Evolutionary conservation across 2,113 vertebrate genomes (phyloP).

Genomic region (Turnix velox): DNA sequence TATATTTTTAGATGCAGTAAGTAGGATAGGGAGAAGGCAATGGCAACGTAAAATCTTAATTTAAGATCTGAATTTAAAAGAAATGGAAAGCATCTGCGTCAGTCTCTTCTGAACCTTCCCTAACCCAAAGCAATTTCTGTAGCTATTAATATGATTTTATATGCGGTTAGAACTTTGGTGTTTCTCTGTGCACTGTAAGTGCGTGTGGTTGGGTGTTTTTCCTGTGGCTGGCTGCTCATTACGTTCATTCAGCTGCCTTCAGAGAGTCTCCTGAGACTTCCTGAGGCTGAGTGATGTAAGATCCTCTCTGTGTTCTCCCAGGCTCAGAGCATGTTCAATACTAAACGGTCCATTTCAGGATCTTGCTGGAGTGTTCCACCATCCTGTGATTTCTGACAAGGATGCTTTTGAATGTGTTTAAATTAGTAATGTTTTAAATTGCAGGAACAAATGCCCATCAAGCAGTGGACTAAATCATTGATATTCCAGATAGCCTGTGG

Average conservation of each 20-base stretch:
- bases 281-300: background rate
- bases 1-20: background rate
- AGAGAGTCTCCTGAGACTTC: background rate
- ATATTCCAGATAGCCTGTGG: background rate
- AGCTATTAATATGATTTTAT: constrained; percentile 35
- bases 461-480: background rate
- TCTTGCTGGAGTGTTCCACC: background rate
- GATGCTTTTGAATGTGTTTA: background rate
- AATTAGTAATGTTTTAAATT: background rate
- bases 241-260: constrained; percentile 25
- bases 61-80: background rate
- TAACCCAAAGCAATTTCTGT: constrained; percentile 35
- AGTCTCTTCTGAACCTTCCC: background rate
- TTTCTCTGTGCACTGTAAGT: background rate
- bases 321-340: background rate
- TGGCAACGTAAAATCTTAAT: background rate
- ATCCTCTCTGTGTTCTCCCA: background rate
- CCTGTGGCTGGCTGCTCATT: constrained; percentile 16
- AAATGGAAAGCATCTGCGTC: background rate
- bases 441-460: background rate
- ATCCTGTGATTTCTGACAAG: background rate
- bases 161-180: background rate
- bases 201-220: background rate
- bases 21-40: background rate
- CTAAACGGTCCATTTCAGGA: background rate